phyloP scores from a whole-genome alignment of 2,113 vertebrate species.

The Shinisaurus crocodilurus region DNA sequence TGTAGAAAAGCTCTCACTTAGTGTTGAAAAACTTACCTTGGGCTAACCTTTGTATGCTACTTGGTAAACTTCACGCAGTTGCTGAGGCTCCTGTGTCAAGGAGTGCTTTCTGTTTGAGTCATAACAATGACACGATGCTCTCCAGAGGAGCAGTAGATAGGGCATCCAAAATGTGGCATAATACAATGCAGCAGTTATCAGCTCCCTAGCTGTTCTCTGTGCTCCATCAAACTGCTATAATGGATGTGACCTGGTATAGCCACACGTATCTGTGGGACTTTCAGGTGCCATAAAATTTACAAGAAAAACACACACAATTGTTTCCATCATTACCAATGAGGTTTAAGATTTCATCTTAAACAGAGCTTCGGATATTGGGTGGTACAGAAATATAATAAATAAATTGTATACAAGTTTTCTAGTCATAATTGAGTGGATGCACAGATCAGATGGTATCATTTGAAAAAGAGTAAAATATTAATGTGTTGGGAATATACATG shows the following conservation, averaged over 20 bases:
- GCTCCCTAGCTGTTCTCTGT: background rate
- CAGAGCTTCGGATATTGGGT: no score
- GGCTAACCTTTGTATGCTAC: background rate
- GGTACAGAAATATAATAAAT: no score
- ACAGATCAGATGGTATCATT: background rate
- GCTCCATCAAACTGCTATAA: background rate
- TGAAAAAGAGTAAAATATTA: slow-evolving; percentile 1
- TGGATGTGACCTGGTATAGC: background rate
- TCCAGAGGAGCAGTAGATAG: background rate
- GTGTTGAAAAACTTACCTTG: background rate
- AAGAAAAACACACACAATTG: background rate
- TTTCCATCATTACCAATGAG: background rate
- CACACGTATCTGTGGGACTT: background rate
- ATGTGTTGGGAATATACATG: background rate
- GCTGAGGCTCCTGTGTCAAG: background rate
- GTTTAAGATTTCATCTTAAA: background rate
- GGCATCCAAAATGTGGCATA: background rate
- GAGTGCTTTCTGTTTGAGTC: background rate
- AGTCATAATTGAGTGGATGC: background rate
- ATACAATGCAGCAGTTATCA: background rate
- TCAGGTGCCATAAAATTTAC: background rate
- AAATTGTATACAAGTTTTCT: background rate
- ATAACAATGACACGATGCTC: background rate
- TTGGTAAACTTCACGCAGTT: background rate
- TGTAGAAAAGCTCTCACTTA: background rate